Base-by-base conservation (phyloP, 2,113 vertebrate species). In the Eclectus roratus region DNA sequence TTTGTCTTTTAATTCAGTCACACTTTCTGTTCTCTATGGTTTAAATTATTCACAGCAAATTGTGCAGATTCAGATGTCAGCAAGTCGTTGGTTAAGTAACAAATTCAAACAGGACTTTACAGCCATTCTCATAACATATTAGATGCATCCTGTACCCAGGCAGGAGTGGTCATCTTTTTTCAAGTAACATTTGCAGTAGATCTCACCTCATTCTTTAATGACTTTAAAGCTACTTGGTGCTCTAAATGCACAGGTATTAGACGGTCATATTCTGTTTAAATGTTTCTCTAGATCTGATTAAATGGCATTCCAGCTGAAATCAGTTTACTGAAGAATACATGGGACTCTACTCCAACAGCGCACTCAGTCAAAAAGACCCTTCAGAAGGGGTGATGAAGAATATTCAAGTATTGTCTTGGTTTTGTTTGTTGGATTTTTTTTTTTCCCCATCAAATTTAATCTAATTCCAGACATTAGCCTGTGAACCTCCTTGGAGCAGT, bases 21-120 rank as follows among this genome's bases (percentile, higher is more conserved):
- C 28, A 43, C 21, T 79, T 89, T 80, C 50, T 91, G 52, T 43
- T 88, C 6, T 87, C 47, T 79, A 15, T 80, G 25, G 37, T 44
- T 96, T 95, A 69, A 89, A 79, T 92, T 74, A 73, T 88, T 76
- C 68, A 86, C 58, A 81, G 46, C 33, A 78, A 95, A 80, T 88
- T 69, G 28, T 20, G 37, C 88, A 68, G 49, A 91, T 87, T 69
- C 82, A 93, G 82, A 88, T 56, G 47, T 83, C 85, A 95, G 63
- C 43, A 83, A 92, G 47, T 94, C 91, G 82, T 68, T 6, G 13
- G 37, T 58, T 90, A 83, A 94, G 89, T 61, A 86, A 82, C 15
- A 71, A 74, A 88, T 82, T 56, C 64, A 50, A 69, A 81, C 80
- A 88, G 47, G 41, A 27, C 73, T 89, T 43, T 85, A 16, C 46